These are phyloP conservation scores for Oenanthe melanoleuca DNA, from an alignment of 2,113 vertebrate genomes.

Conservation along the genomic window DNA sequence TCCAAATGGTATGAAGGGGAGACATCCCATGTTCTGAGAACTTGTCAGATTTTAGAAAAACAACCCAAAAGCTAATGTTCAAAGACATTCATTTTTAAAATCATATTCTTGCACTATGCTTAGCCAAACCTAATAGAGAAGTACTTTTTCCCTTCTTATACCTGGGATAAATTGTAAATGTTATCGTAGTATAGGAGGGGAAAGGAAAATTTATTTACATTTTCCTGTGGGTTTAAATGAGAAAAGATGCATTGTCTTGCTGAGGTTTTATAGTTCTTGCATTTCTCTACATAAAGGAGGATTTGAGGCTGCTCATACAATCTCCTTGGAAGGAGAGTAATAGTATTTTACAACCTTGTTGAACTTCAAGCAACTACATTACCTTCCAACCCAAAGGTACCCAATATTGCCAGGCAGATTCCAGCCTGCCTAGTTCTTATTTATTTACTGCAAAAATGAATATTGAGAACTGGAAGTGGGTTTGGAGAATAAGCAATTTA, in stretches of 20 bases:
- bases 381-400: background rate
- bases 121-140: background rate
- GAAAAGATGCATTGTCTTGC: background rate
- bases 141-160: background rate
- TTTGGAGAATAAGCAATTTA: background rate
- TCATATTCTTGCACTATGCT: background rate
- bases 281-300: background rate
- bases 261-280: background rate
- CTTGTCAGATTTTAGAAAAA: background rate
- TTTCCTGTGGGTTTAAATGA: background rate
- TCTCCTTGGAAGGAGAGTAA: background rate
- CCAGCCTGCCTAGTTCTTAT: background rate
- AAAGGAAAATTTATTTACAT: background rate
- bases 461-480: background rate
- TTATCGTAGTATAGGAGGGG: background rate
- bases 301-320: background rate
- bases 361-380: background rate
- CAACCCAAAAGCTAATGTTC: background rate
- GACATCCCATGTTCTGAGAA: background rate
- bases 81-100: background rate
- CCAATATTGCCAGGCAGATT: background rate
- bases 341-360: background rate
- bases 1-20: background rate
- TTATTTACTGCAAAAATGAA: conserved; percentile 5
- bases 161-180: background rate